These are phyloP conservation scores for Pseudotriccus pelzelni DNA, from an alignment of 2,797 vertebrate genomes.

Conservation along the genomic window DNA sequence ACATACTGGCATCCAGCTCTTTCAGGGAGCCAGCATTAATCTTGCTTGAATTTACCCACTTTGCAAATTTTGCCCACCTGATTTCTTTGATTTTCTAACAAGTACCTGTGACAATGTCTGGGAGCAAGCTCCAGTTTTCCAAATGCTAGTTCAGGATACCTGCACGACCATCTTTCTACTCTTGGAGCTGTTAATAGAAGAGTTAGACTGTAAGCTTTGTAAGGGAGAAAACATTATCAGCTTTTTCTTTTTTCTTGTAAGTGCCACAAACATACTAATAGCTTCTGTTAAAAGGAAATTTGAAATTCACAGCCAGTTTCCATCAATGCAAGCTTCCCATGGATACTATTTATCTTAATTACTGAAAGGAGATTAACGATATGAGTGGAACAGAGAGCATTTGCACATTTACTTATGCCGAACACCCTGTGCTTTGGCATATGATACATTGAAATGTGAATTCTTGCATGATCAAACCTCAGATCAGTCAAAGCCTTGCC, in stretches of 20 bases:
- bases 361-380: not conserved
- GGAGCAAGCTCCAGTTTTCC: not conserved
- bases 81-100: not conserved
- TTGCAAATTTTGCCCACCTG: not conserved
- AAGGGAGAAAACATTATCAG: not conserved
- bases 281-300: not conserved
- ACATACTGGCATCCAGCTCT: not conserved
- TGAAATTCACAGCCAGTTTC: not conserved
- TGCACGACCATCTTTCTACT: not conserved
- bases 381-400: not conserved
- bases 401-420: not conserved
- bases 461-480: not conserved
- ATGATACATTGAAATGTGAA: rapidly evolving
- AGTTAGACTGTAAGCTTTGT: not conserved
- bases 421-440: not conserved
- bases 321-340: not conserved
- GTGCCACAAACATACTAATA: not conserved
- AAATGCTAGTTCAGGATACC: not conserved
- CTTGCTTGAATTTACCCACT: not conserved
- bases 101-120: not conserved
- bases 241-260: not conserved
- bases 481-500: not conserved
- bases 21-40: not conserved
- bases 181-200: not conserved
- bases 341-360: not conserved